Evolutionary conservation across 2,113 vertebrate genomes (phyloP), one percentile per base, ranked within the genome.

Genomic region (Pangasianodon gigas): DNA sequence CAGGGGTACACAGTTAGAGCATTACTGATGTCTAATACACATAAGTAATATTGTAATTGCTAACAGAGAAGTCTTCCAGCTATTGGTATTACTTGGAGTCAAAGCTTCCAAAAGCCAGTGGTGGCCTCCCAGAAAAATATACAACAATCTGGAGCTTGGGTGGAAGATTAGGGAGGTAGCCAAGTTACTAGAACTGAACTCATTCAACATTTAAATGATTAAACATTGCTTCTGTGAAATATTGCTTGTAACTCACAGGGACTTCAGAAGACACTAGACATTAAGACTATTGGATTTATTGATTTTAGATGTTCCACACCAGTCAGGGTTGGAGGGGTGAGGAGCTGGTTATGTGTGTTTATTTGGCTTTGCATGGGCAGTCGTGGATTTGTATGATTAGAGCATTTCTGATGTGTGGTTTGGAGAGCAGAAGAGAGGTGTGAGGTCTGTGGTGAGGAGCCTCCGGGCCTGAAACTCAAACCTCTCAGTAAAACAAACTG

Each of bases 381-480:
- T 62, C 18, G 21, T 75, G 10, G 44, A 71, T 67, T 52, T 54
- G 56, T 69, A 26, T 86, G 89, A 67, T 80, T 79, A 11, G 19
- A 80, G 41, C 32, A 4, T 86, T 80, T 69, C 83, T 80, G 13
- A 21, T 67, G 71, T 85, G 67, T 77, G 82, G 54, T 75, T 65
- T 79, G 69, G 29, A 29, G 41, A 41, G 67, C 32, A 16, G 5
- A 74, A 10, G 32, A 18, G 13, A 79, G 51, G 67, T 67, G 77
- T 89, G 71, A 85, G 89, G 56, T 80, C 58, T 89, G 32, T 26
- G 74, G 88, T 80, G 54, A 46, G 44, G 41, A 84, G 26, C 16
- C 67, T 84, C 19, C 69, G 46, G 11, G 48, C n/a, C 88, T 89
- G 84, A 89, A 89, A 79, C 71, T 65, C 46, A 29, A 89, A 77